Evolutionary conservation across 2,888 invertebrate genomes (phyloP).

Genomic region (Criorhina ranunculi): DNA sequence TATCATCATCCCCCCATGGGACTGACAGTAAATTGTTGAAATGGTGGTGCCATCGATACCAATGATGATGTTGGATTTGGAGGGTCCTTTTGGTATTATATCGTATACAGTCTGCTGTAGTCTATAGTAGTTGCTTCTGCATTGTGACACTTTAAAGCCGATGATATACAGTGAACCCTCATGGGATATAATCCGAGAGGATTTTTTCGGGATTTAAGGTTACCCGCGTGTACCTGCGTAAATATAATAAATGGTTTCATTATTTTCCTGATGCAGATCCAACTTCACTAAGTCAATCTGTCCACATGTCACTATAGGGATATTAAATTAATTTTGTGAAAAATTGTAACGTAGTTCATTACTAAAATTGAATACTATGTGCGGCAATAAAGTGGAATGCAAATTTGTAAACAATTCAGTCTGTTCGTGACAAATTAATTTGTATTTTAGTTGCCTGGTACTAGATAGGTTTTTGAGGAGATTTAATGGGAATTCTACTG

Average conservation of each 20-base stretch:
- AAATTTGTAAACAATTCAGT: too few species aligned
- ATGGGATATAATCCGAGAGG: constrained; percentile 46
- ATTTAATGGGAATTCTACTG: too few species aligned
- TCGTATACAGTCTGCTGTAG: background rate
- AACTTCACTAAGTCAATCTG: constrained; percentile 25
- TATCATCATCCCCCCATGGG: constrained; percentile 33
- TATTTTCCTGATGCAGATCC: too few species aligned
- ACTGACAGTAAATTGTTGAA: constrained; percentile 21
- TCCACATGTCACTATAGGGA: constrained; percentile 31
- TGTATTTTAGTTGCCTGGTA: too few species aligned
- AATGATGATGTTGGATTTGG: constrained; percentile 7
- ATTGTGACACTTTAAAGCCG: constrained; percentile 45
- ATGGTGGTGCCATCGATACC: constrained; percentile 12
- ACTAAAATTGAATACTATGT: too few species aligned
- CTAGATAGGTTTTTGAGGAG: too few species aligned
- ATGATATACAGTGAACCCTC: background rate
- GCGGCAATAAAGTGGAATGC: too few species aligned
- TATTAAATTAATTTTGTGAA: constrained; percentile 42
- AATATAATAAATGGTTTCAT: constrained; percentile 42
- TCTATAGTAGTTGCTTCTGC: constrained; percentile 22
- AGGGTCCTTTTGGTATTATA: background rate
- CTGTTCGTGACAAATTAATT: too few species aligned
- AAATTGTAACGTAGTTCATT: constrained; percentile 15
- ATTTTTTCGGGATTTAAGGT: constrained; percentile 7
- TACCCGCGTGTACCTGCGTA: constrained; percentile 9